phyloP scores from a whole-genome alignment of 2,113 vertebrate genomes.

The Hydrochoerus hydrochaeris region DNA sequence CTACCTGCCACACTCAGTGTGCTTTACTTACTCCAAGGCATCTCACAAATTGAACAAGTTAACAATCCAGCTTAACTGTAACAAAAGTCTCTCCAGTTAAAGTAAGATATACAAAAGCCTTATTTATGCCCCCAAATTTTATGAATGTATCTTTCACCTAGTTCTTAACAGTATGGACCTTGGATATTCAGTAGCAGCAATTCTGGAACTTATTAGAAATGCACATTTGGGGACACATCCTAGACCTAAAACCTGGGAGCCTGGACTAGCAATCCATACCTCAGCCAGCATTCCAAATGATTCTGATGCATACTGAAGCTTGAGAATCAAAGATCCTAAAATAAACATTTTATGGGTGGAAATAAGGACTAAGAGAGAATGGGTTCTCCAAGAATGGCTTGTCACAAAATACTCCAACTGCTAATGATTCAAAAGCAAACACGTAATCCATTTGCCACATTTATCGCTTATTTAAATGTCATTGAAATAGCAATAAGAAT shows the following conservation, averaged over 20 bases:
- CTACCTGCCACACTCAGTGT: neutral
- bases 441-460: neutral
- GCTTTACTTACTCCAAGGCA: neutral
- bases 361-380: neutral
- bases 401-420: too few species aligned
- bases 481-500: neutral
- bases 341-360: neutral
- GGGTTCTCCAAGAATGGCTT: neutral
- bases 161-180: neutral
- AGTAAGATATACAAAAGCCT: neutral
- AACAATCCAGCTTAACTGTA: neutral
- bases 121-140: neutral
- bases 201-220: slow-evolving; percentile 13
- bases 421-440: neutral
- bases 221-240: neutral
- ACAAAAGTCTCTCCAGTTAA: neutral
- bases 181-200: neutral
- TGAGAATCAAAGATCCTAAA: neutral
- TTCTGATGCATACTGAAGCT: neutral
- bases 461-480: neutral
- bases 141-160: too few species aligned
- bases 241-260: neutral
- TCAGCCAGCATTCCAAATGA: neutral
- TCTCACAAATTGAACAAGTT: neutral
- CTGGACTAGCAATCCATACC: neutral